Conservation (phyloP, 2,888 invertebrate species). For the Pandemis corylana region DNA sequence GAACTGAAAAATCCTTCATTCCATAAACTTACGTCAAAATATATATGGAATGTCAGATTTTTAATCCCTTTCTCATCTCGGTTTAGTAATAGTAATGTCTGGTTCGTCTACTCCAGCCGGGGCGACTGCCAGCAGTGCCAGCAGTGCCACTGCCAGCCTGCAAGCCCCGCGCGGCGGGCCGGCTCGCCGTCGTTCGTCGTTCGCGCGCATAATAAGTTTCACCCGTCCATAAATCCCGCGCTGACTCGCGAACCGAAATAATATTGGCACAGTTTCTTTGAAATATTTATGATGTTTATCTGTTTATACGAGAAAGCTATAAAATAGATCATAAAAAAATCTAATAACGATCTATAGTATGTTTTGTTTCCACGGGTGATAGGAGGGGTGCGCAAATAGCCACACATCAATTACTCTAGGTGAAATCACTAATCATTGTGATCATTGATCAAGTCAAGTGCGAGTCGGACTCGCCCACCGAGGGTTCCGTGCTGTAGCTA, state of each 20-base stretch:
- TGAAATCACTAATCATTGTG: neutral
- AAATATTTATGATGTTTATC: constrained; percentile 64
- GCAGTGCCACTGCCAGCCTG: no score
- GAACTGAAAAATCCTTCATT: no score
- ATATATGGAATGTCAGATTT: no score
- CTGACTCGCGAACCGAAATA: constrained; percentile 55
- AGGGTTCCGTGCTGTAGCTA: no score
- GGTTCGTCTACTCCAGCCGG: neutral
- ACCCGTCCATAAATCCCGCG: constrained; percentile 46
- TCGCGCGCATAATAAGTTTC: constrained; percentile 23
- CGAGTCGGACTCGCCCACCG: no score
- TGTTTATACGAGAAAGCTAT: constrained; percentile 49
- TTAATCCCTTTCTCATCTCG: no score
- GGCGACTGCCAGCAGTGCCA: no score
- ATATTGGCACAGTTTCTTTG: constrained; percentile 60
- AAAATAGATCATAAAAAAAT: constrained; percentile 28
- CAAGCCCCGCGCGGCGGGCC: no score
- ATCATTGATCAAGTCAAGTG: no score
- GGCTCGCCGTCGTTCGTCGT: neutral
- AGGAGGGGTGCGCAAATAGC: neutral
- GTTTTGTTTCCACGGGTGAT: constrained; percentile 13
- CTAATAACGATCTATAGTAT: constrained; percentile 3
- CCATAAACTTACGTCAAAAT: no score
- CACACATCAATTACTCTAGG: neutral
- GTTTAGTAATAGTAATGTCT: neutral